Evolutionary conservation across 2,797 vertebrate genomes (phyloP).

Genomic region (Anniella stebbinsi): DNA sequence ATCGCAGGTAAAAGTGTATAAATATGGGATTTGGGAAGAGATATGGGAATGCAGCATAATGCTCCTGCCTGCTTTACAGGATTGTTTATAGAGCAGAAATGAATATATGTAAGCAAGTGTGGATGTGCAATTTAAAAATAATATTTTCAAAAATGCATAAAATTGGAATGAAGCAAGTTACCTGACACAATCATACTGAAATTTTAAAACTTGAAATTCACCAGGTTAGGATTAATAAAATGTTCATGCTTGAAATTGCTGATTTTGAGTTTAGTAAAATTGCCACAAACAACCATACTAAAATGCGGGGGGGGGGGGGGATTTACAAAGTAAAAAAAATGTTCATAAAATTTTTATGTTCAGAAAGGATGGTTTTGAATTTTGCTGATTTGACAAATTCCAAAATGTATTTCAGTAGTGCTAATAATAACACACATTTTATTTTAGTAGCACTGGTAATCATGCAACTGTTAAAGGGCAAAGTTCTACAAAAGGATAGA

Average conservation of each 20-base stretch:
- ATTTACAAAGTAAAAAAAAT: not conserved
- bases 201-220: not conserved
- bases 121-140: not conserved
- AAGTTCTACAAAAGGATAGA: not conserved
- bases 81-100: not conserved
- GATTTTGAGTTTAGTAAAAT: not conserved
- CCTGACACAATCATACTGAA: not conserved
- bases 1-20: conserved; percentile 56
- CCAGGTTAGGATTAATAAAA: not conserved
- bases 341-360: not conserved
- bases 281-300: too few relatives aligned
- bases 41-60: conserved; percentile 41
- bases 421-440: not conserved
- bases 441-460: not conserved
- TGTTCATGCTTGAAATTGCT: not conserved
- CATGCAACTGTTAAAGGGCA: not conserved
- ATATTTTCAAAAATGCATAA: not conserved
- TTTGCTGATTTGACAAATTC: not conserved
- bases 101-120: not conserved
- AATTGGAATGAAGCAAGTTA: not conserved
- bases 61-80: conserved; percentile 62
- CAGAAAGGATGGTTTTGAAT: not conserved
- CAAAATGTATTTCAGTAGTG: too few relatives aligned
- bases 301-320: too few relatives aligned
- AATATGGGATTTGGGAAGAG: conserved; percentile 42